Base-by-base conservation (phyloP, 2,888 invertebrate genomes). In the Sphecodes monilicornis region DNA sequence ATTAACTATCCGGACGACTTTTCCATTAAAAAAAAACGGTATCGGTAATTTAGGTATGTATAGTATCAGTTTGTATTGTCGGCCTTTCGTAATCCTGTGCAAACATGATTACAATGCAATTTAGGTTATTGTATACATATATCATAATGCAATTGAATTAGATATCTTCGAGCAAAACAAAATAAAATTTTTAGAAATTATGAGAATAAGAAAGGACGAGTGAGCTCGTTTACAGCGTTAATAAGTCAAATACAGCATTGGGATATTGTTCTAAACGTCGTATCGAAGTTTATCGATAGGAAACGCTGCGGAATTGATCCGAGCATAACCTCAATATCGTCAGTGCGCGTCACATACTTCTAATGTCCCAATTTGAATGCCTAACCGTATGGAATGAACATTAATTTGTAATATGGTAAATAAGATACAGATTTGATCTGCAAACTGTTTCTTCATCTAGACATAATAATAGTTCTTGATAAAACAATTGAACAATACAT, bases 231-330 rank as follows among this genome's bases (percentile, higher is more conserved):
- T 10, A 3, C 11, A 26, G 26, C 26, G 64, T 32, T 18, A 16
- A 16, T 18, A 64, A 18, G 32, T 64, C 18, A 11, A 75, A n/a
- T 10, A 36, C 32, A 36, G 22, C 46, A 0, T 10, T 8, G 29
- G 10, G 16, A 13, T 43, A 32, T 43, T 18, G 22, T 16, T 60
- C 3, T 16, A 36, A 69, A 39, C 10, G 6, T 66, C 6, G 22
- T 0, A 13, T 75, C 36, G 43, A 46, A 54, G 18, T 50, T 60
- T 70, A 84, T 82, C 73, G 73, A 77, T 82, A 10, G 41, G n/a
- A 1, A 73, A 54, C 69, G 29, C 41, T 0, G 50, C 36, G 74
- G 66, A 76, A 72, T 76, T 22, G 57, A 60, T 72, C 22, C 50
- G 22, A 32, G 50, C 10, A 5, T n/a, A 29, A 16, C 8, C 41